Percentiles rank a stretch among this genome's conserved stretches.
These are phyloP conservation scores for Psephotus haematonotus DNA, from an alignment of 2,113 vertebrate genomes.

Conservation along the genomic window DNA sequence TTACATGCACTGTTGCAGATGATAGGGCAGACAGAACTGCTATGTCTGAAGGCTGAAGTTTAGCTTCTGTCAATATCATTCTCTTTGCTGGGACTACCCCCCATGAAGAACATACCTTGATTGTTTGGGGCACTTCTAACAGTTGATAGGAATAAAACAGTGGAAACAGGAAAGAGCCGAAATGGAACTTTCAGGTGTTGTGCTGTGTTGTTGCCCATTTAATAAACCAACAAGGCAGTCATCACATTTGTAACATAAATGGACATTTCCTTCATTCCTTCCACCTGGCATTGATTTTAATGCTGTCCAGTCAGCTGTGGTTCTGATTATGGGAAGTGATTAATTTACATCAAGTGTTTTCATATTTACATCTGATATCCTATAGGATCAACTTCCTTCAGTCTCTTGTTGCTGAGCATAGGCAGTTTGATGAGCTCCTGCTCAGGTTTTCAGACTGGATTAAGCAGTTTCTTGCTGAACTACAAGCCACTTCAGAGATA, in stretches of 20 bases:
- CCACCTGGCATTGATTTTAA: background rate
- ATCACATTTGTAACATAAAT: background rate
- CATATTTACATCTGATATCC: background rate
- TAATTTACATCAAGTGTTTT: background rate
- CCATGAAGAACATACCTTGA: background rate
- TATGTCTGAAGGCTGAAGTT: background rate
- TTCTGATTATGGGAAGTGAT: background rate
- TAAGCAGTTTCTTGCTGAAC: constrained; percentile 83
- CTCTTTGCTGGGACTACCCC: background rate
- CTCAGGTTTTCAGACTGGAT: constrained; percentile 86
- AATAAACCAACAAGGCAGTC: background rate
- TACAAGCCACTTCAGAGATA: constrained; percentile 86
- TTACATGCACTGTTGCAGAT: background rate
- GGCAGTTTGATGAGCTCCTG: constrained; percentile 84
- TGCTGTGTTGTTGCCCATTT: background rate
- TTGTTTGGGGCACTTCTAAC: background rate
- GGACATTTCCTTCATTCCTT: background rate
- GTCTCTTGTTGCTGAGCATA: constrained; percentile 77
- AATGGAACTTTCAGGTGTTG: background rate
- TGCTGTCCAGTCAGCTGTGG: background rate
- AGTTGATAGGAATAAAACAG: background rate
- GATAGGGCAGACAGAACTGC: background rate
- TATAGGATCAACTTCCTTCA: constrained; percentile 81
- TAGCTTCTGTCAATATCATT: background rate
- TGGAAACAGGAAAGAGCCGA: background rate